phyloP scores from a whole-genome alignment of 2,113 vertebrate species.

The Odocoileus virginianus region DNA sequence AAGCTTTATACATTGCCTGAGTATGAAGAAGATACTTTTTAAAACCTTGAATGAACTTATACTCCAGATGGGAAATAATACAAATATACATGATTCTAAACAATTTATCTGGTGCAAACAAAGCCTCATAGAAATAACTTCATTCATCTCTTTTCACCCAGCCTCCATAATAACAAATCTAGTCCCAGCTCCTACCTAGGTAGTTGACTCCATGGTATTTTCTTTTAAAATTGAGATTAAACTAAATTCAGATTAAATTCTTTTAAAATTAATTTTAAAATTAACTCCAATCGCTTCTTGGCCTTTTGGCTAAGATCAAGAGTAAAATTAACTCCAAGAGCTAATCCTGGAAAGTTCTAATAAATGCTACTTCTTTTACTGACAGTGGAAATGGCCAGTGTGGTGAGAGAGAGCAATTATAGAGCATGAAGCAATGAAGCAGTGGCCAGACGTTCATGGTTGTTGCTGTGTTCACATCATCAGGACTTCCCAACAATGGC shows the following conservation, averaged over 20 bases:
- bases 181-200: not conserved
- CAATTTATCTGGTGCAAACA: not conserved
- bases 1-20: not conserved
- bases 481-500: not conserved
- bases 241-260: no score
- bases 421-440: not conserved
- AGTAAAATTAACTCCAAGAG: not conserved
- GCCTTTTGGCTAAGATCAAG: no score
- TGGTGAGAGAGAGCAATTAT: not conserved
- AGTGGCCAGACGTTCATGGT: not conserved
- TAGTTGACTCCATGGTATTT: not conserved
- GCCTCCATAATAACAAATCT: not conserved
- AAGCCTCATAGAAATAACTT: not conserved
- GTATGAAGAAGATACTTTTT: not conserved
- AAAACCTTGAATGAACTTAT: not conserved
- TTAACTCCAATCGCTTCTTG: no score
- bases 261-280: no score
- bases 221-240: not conserved
- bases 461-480: not conserved
- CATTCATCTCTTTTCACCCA: not conserved
- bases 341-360: not conserved
- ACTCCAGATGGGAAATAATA: not conserved
- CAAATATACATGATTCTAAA: not conserved
- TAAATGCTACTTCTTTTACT: not conserved
- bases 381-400: not conserved